Evolutionary conservation across 2,113 vertebrate genomes (phyloP), one percentile per base, ranked within the genome.

Genomic region (Numida meleagris): DNA sequence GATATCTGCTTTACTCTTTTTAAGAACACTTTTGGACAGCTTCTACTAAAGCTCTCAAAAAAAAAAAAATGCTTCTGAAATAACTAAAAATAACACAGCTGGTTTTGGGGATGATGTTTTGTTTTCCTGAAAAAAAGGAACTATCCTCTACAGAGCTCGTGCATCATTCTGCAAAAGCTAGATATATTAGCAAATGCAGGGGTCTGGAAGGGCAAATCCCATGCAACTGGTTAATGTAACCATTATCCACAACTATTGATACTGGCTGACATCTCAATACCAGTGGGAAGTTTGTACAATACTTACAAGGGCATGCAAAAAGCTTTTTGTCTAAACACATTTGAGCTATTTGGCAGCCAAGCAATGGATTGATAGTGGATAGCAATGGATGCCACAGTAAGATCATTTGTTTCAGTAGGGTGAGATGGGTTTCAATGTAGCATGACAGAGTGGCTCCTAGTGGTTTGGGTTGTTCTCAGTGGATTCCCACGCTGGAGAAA

Each of bases 141-240:
- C 25, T 33, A 57, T 13, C 20, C 14, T 19, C 82, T 65, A 76
- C 7, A 68, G 58, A 66, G 6, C 21, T 55, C 10, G 82, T 51
- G 12, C 24, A 14, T 34, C 1, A 0, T 77, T 62, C 51, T 58
- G 19, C 1, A 3, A 34, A 18, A 63, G 31, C 7, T 29, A 25
- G 25, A 33, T 59, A 3, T 59, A 20, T 53, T 12, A 63, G 53
- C 25, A 70, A 38, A 88, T 2, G 4, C n/a, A 5, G 25, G 23
- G 23, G 7, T 51, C 27, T 31, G 4, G 33, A 34, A 63, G n/a
- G 23, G 12, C 24, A 73, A 36, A 88, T 51, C 34, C 55, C 59
- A 13, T 7, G 7, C 31, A 61, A 36, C 8, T 55, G 57, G 17
- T 83, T 57, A 59, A 50, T 5, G 43, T 62, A 43, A 57, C 20